Evolutionary conservation across 2,888 invertebrate genomes (phyloP), one percentile per base, ranked within the genome.

Genomic region (Apodemia hepburni): DNA sequence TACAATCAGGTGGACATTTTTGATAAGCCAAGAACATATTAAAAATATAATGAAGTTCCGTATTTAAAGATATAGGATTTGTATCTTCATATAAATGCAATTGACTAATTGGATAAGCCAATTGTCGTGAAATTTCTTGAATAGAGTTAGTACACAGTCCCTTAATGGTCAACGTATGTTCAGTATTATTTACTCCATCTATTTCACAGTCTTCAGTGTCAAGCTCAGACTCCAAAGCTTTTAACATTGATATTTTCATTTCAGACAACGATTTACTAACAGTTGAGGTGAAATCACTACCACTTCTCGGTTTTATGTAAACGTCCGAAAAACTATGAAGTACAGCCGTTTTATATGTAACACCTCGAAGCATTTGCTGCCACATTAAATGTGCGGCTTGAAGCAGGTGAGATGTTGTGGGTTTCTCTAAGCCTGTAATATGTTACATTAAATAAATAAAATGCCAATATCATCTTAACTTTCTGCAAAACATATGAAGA

Each of bases 291-390:
- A 87, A 84, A 64, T 92, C 90, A 5, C 79, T 79, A 2, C 88
- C 87, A 61, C 85, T 85, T 70, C 92, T 84, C 0, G 93, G 87
- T 71, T 93, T 93, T 5, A 94, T 92, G 73, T 96, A 96, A 15
- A 96, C 93, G 75, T 95, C 95, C 0, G 92, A 80, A 69, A 94
- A 94, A 64, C 94, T 92, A 60, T 90, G 92, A 3, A 82, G 70
- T 65, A 95, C 82, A 0, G 95, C 94, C n/a, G 84, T 82, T 12
- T 77, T 73, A n/a, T 87, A 76, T 0, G 92, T 77, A 61, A 93
- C 92, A 0, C 95, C 95, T 60, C 94, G 87, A 3, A 92, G 82
- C 51, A 94, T 76, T 79, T 95, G 94, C 77, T 96, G 95, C 61
- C 92, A 90, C 51, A 94, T 92, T 64, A 96, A 79, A 70, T 93